Evolutionary conservation across 2,888 invertebrate species (phyloP).

Genomic region (Chymomyza procnemis): DNA sequence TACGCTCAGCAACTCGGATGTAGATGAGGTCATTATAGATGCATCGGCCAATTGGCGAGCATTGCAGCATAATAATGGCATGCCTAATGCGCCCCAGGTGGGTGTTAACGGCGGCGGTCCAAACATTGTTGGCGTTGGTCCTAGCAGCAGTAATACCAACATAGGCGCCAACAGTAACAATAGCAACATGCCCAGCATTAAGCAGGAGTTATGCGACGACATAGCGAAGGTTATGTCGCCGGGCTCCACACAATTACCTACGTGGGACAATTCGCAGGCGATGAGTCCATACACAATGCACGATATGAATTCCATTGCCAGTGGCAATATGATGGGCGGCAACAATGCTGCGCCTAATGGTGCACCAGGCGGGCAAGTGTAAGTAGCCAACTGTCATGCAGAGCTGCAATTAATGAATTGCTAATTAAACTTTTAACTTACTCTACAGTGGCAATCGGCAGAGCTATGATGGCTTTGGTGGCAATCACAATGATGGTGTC

Average conservation of each 20-base stretch:
- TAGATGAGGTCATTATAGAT: conserved; percentile 97
- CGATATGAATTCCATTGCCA: conserved; percentile 95
- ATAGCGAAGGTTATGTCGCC: conserved; percentile 94
- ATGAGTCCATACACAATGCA: conserved; percentile 94
- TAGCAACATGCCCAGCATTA: conserved; percentile 66
- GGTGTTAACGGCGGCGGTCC: conserved; percentile 24
- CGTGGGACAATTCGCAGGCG: conserved; percentile 95
- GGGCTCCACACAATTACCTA: conserved; percentile 95
- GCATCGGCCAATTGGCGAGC: conserved; percentile 96
- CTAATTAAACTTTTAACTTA: neutral
- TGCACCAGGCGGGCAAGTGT: conserved; percentile 39
- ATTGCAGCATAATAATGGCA: conserved; percentile 80
- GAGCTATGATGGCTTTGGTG: conserved; percentile 65
- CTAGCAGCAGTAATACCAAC: conserved; percentile 29
- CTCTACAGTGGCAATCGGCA: conserved; percentile 56
- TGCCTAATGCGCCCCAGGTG: conserved; percentile 56
- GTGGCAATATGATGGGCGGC: conserved; percentile 89
- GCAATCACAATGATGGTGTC: conserved; percentile 58
- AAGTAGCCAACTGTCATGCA: conserved; percentile 25
- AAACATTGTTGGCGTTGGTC: conserved; percentile 12
- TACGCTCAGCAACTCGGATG: conserved; percentile 87
- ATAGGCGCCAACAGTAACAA: conserved; percentile 22
- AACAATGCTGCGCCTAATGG: conserved; percentile 27
- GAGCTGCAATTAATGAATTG: neutral
- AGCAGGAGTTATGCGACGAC: conserved; percentile 81